Evolutionary conservation across 2,113 vertebrate genomes (phyloP).

Genomic region (Rhizomys pruinosus): DNA sequence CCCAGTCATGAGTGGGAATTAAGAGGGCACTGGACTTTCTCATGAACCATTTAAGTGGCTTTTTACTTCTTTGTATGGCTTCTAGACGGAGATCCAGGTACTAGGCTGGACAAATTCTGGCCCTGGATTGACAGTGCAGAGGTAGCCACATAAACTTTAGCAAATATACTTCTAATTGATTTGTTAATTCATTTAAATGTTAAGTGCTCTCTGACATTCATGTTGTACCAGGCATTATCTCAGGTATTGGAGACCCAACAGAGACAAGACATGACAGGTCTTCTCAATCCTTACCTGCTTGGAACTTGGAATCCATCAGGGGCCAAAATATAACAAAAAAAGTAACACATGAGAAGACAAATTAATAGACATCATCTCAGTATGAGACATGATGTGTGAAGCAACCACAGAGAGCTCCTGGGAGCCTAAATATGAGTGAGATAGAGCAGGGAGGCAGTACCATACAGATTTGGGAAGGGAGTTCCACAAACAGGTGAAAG

Average conservation of each 20-base stretch:
- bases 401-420: not conserved
- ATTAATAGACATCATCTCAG: not conserved
- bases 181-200: constrained; percentile 4
- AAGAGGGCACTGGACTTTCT: not conserved
- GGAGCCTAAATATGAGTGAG: not conserved
- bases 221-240: not conserved
- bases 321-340: not conserved
- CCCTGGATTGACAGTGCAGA: not conserved
- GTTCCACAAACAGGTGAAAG: not conserved
- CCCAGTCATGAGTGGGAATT: not conserved
- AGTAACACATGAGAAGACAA: not conserved
- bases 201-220: not conserved
- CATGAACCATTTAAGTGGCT: not conserved
- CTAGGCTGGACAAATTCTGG: not conserved
- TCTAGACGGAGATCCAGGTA: not conserved
- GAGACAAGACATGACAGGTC: too few relatives aligned
- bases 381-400: not conserved
- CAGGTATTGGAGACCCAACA: not conserved
- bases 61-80: not conserved
- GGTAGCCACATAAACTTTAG: constrained; percentile 7
- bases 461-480: not conserved
- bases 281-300: not conserved
- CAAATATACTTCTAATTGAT: not conserved
- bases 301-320: not conserved
- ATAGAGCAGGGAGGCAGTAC: not conserved